A percentile compares a stretch with the other conserved stretches of the same genome.
These are phyloP conservation scores for Acanthosepion pharaonis DNA, from an alignment of 2,888 invertebrate genomes.

Conservation along the genomic window DNA sequence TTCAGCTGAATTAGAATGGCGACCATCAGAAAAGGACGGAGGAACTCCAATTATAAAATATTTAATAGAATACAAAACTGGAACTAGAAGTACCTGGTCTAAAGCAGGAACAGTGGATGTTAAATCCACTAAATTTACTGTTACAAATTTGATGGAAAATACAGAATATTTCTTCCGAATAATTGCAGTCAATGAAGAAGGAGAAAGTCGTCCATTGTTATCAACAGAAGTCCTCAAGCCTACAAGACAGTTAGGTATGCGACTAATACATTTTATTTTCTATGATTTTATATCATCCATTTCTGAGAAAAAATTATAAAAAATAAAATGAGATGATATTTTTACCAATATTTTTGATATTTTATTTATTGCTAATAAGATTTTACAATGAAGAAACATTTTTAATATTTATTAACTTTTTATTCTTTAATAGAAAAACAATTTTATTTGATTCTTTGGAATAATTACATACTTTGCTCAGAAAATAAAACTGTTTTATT, in stretches of 20 bases:
- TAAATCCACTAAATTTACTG: constrained; percentile 80
- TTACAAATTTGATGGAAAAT: constrained; percentile 83
- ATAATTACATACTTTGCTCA: constrained; percentile 59
- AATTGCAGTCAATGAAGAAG: constrained; percentile 90
- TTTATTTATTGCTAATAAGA: too few relatives aligned
- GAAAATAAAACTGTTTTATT: background rate
- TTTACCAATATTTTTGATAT: too few relatives aligned
- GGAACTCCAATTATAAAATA: constrained; percentile 70
- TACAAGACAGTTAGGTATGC: constrained; percentile 59
- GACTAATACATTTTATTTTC: too few relatives aligned
- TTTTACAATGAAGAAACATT: too few relatives aligned
- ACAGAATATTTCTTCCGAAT: constrained; percentile 93
- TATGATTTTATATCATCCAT: too few relatives aligned
- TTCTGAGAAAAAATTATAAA: too few relatives aligned
- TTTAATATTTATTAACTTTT: too few relatives aligned
- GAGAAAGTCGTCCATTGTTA: constrained; percentile 90
- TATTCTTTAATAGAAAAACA: too few relatives aligned
- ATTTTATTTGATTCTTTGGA: constrained; percentile 80
- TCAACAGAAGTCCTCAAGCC: constrained; percentile 63
- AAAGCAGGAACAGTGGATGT: constrained; percentile 79
- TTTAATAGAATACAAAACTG: constrained; percentile 80
- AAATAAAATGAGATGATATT: too few relatives aligned
- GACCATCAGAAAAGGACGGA: constrained; percentile 70
- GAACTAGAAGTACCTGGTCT: constrained; percentile 84
- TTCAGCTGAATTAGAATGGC: constrained; percentile 83